phyloP scores from a whole-genome alignment of 2,888 invertebrate species.

The Cloeon dipterum region DNA sequence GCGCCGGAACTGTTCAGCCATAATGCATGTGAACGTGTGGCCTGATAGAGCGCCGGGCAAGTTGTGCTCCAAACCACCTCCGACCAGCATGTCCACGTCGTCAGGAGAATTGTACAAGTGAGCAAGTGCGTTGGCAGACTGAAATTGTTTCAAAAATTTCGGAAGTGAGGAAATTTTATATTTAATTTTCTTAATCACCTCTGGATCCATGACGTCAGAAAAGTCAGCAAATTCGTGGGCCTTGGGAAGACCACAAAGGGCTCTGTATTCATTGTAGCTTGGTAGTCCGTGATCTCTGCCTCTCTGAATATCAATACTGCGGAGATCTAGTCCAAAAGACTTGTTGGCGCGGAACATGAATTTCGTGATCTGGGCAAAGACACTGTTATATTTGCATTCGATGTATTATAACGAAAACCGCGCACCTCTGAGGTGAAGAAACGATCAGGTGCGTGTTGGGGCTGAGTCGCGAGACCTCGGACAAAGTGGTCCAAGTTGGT shows the following conservation, averaged over 20 bases:
- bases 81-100: constrained; percentile 22
- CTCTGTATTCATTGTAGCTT: constrained; percentile 49
- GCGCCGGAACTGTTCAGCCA: constrained; percentile 3
- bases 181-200: too few species aligned
- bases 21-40: constrained; percentile 21
- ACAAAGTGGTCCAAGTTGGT: constrained; percentile 46
- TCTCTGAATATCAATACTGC: constrained; percentile 64
- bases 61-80: constrained; percentile 18
- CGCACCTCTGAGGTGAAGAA: constrained; percentile 52
- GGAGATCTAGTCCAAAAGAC: constrained; percentile 55
- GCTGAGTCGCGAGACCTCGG: constrained; percentile 53
- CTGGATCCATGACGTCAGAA: constrained; percentile 34
- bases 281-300: constrained; percentile 71
- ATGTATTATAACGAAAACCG: background rate
- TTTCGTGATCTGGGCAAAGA: constrained; percentile 30
- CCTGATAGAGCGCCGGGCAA: constrained; percentile 19
- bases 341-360: constrained; percentile 41
- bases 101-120: constrained; percentile 12
- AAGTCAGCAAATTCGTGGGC: constrained; percentile 47
- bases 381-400: too few species aligned
- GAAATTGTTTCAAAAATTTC: background rate
- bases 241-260: constrained; percentile 43
- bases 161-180: too few species aligned
- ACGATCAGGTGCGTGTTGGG: constrained; percentile 50
- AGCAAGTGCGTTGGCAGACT: constrained; percentile 9